Conservation (phyloP, 2,113 vertebrate species). For the Alligator mississippiensis region DNA sequence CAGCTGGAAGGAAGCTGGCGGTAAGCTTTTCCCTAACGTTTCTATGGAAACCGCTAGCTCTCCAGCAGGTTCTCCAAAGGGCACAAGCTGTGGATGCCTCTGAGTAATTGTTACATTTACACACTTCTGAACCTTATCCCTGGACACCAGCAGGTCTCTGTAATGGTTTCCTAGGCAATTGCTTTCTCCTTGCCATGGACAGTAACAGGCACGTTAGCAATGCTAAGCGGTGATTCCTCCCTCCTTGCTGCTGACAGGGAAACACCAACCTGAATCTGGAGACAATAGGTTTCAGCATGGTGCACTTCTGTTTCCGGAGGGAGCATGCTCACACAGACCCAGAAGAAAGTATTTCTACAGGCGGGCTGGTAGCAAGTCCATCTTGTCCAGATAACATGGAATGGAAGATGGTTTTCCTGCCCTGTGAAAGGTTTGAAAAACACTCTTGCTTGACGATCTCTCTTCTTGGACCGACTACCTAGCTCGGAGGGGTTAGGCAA, state of each 20-base stretch:
- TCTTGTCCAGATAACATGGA: too few species aligned
- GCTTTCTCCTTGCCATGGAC: not conserved
- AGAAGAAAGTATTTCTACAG: too few species aligned
- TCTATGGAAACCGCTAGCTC: slow-evolving; percentile 41
- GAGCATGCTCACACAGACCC: not conserved
- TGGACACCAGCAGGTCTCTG: not conserved
- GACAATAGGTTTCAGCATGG: accelerated
- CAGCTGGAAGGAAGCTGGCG: not conserved
- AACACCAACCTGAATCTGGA: not conserved
- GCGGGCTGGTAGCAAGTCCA: too few species aligned
- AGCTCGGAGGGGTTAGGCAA: too few species aligned
- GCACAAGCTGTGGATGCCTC: slow-evolving; percentile 12
- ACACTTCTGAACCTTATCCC: not conserved
- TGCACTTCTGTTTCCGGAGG: not conserved
- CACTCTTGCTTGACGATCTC: too few species aligned
- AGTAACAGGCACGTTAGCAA: not conserved
- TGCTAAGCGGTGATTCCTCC: not conserved
- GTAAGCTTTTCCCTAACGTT: slow-evolving; percentile 9
- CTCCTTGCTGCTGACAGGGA: not conserved
- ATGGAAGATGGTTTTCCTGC: not conserved
- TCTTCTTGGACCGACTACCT: too few species aligned
- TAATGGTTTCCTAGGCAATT: slow-evolving; percentile 17
- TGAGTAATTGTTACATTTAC: not conserved
- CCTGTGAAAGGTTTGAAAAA: not conserved
- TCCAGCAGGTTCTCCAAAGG: slow-evolving; percentile 25